Base-by-base conservation (phyloP, 2,888 invertebrate species). In the Rhodophaea formosa region DNA sequence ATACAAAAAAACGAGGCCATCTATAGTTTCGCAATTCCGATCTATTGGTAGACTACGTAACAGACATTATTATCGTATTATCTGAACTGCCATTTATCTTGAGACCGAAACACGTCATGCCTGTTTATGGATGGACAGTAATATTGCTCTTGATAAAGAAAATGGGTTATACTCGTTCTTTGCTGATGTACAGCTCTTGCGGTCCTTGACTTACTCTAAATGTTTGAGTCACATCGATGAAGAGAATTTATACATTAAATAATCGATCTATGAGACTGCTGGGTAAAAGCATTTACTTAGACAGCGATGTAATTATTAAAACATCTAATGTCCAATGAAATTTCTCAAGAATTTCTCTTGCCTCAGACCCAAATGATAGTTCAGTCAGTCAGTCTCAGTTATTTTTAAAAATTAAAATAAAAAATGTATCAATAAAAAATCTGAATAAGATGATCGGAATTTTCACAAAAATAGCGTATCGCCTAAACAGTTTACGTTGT, bases 111-210 rank as follows among this genome's bases (percentile, higher is more conserved):
- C n/a, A 16, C 17, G 53, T 53, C 43, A 53, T 23, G 23, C 17
- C 12, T 53, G 8, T 16, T 35, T 14, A 12, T 16, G 8, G 8
- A 35, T 23, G 10, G 17, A 17, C 16, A 16, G 12, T 39, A 12
- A 51, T 32, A 49, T 32, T 49, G 32, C 10, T 49, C n/a, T 52
- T 30, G 30, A 59, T 46, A 52, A 62, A 30, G 30, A 54, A 54
- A 44, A 43, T 54, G 30, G 54, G 54, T 54, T 54, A 54, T 39
- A 39, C 39, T 39, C 12, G 39, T 39, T 29, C 35, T 16, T 2
- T 23, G 43, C 44, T 16, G 30, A 42, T 30, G 44, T 54, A 45
- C 16, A 51, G 45, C 7, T 42, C 16, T n/a, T 32, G 12, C 15
- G 7, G 45, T 54, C 43, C 54, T 45, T 54, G 45, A 54, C 29